phyloP scores from a whole-genome alignment of 2,113 vertebrate genomes.

The Larimichthys polyactis region DNA sequence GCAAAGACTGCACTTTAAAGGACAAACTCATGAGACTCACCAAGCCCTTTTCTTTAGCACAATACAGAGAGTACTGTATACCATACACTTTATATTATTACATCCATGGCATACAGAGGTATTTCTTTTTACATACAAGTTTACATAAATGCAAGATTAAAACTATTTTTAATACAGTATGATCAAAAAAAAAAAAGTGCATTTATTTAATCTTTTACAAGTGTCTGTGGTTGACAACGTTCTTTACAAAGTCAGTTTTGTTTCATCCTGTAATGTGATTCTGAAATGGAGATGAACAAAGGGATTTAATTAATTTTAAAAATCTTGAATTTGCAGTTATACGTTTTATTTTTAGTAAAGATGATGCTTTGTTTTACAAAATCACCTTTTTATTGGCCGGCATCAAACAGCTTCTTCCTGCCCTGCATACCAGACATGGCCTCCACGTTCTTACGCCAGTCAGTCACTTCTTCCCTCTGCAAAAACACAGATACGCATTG shows the following conservation, averaged over 20 bases:
- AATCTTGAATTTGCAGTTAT: not conserved
- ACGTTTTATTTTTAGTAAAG: no score
- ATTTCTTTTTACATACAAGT: slow-evolving; percentile 19
- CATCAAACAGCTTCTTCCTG: slow-evolving; percentile 85
- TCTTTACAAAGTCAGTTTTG: slow-evolving; percentile 30
- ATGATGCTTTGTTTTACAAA: not conserved
- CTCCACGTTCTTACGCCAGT: slow-evolving; percentile 87
- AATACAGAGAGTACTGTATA: not conserved
- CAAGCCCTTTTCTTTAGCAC: not conserved
- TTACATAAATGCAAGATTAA: slow-evolving; percentile 17
- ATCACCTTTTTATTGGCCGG: slow-evolving; percentile 50
- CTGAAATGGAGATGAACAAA: slow-evolving; percentile 26
- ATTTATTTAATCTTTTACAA: not conserved
- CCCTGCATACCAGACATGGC: slow-evolving; percentile 87
- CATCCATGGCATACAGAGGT: not conserved
- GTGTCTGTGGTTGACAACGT: not conserved
- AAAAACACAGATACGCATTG: not conserved
- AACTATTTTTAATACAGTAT: not conserved
- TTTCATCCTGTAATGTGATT: slow-evolving; percentile 24
- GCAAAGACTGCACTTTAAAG: slow-evolving; percentile 45
- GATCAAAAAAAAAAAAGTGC: not conserved
- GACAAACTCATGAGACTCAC: not conserved
- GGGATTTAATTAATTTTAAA: not conserved
- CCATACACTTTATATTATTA: slow-evolving; percentile 18
- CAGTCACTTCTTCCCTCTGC: slow-evolving; percentile 80